Percentiles rank a stretch among this genome's conserved stretches.
phyloP scores from a whole-genome alignment of 2,113 vertebrate genomes.

The Athene noctua region DNA sequence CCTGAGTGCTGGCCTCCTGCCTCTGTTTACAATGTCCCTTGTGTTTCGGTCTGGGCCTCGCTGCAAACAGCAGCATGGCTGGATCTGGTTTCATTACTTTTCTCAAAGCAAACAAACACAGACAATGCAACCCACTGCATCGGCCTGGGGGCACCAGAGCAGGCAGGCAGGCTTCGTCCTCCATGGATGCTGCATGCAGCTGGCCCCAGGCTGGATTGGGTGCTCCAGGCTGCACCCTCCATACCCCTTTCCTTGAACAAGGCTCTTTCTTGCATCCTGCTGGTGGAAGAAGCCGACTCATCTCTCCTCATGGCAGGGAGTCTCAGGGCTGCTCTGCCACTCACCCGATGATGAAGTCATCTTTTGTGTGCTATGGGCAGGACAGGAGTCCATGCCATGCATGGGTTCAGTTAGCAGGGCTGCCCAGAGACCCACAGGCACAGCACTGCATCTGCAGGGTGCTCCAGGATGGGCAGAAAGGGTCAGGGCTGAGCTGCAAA shows the following conservation, averaged over 20 bases:
- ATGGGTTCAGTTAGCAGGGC: neutral
- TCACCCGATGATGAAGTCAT: fast-evolving
- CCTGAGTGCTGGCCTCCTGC: fast-evolving
- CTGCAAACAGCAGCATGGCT: neutral
- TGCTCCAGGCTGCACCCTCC: neutral
- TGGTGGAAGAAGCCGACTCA: neutral
- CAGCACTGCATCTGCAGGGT: fast-evolving
- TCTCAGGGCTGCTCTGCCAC: fast-evolving
- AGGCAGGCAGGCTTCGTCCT: fast-evolving
- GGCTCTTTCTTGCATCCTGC: neutral
- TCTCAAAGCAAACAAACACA: constrained; percentile 22
- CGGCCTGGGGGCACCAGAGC: neutral
- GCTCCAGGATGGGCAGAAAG: neutral
- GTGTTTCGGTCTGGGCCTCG: neutral
- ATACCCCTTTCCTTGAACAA: fast-evolving
- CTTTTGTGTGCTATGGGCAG: neutral
- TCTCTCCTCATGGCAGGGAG: fast-evolving
- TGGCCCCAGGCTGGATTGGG: too few relatives aligned
- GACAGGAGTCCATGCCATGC: neutral
- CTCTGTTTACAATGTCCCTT: neutral
- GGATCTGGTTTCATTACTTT: constrained; percentile 23
- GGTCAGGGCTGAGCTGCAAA: neutral
- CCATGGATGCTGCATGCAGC: fast-evolving
- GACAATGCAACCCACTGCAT: fast-evolving
- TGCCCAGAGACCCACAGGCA: fast-evolving